Conservation (phyloP, 1,140 invertebrate species). For the Laupala kohalensis region DNA sequence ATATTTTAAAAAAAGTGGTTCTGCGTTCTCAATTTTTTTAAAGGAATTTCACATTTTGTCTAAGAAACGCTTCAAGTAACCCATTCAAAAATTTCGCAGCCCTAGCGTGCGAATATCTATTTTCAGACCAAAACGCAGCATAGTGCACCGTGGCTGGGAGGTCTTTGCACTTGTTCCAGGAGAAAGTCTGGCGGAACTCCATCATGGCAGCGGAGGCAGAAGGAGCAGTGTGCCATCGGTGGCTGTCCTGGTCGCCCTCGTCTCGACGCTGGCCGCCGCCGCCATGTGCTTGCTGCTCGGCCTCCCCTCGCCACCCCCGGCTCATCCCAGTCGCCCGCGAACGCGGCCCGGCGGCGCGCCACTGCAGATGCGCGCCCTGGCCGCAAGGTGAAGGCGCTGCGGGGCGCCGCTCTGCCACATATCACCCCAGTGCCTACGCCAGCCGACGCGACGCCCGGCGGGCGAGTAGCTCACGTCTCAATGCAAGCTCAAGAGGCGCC, state of each 20-base stretch:
- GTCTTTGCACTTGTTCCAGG: constrained; percentile 30
- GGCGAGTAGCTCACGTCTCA: neutral
- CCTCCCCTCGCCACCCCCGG: neutral
- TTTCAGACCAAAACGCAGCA: neutral
- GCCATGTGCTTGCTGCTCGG: neutral
- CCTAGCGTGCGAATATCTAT: neutral
- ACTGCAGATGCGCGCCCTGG: neutral
- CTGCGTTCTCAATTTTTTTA: neutral
- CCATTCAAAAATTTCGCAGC: neutral
- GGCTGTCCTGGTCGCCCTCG: constrained; percentile 17
- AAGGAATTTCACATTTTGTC: neutral
- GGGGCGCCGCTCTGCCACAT: neutral
- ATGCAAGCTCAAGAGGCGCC: too few relatives aligned
- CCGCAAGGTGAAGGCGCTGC: neutral
- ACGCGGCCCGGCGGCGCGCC: neutral
- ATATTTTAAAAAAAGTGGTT: too few relatives aligned
- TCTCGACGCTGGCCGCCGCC: constrained; percentile 17
- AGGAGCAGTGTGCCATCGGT: constrained; percentile 13
- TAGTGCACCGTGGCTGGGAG: neutral
- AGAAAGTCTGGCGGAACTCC: constrained; percentile 46
- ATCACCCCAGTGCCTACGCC: neutral
- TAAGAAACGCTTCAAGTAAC: neutral
- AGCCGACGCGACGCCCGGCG: too few relatives aligned
- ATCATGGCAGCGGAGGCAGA: constrained; percentile 29
- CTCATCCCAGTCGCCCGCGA: neutral